phyloP scores from a whole-genome alignment of 2,888 invertebrate species.

The Resseliella maxima region DNA sequence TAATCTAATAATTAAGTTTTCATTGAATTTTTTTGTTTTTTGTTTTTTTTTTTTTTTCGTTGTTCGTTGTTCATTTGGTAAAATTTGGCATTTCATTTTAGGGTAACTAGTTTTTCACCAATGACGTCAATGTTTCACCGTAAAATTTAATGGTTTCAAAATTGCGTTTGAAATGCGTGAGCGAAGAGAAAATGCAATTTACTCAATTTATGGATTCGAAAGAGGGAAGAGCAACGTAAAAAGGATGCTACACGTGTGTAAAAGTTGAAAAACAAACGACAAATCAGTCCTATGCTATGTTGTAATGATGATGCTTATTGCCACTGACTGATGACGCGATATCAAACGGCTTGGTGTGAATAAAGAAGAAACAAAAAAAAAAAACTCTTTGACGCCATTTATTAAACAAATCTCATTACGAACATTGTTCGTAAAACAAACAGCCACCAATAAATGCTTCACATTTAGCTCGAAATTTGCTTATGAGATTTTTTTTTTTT shows the following conservation, averaged over 20 bases:
- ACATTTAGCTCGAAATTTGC: neutral
- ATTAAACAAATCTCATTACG: constrained; percentile 13
- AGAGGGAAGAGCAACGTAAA: neutral
- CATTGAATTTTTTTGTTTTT: no score
- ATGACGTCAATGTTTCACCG: constrained; percentile 3
- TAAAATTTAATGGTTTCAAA: neutral
- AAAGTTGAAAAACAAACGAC: neutral
- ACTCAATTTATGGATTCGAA: neutral
- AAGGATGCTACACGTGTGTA: no score
- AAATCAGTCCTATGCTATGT: neutral
- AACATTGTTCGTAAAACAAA: neutral
- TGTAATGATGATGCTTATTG: constrained; percentile 26
- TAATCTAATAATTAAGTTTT: neutral
- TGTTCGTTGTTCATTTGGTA: no score
- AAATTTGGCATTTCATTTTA: neutral
- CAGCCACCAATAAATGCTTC: neutral
- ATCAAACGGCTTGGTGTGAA: neutral
- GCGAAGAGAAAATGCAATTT: neutral
- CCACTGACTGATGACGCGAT: constrained; percentile 34
- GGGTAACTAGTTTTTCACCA: neutral
- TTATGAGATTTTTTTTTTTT: no score
- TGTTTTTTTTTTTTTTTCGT: no score
- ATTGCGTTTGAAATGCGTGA: neutral
- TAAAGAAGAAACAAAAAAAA: no score
- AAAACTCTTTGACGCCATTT: neutral